phyloP scores from a whole-genome alignment of 2,888 invertebrate genomes.

The Oscheius sp. region DNA sequence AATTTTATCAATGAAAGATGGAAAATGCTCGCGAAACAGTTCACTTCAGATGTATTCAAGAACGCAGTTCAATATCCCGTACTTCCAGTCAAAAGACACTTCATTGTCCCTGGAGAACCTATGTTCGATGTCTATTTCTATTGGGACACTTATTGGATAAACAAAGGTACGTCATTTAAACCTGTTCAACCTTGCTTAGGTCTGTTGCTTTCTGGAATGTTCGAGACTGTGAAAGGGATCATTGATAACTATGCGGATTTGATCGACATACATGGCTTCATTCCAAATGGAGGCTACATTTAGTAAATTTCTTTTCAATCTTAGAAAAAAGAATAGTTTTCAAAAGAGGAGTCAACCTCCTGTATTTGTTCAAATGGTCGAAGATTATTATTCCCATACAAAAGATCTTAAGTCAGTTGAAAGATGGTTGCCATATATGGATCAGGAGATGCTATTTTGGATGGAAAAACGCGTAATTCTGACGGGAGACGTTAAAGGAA shows the following conservation, averaged over 20 bases:
- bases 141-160: conserved; percentile 94
- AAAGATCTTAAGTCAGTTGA: conserved; percentile 74
- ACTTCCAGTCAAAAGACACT: conserved; percentile 81
- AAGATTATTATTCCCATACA: conserved; percentile 80
- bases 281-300: conserved; percentile 88
- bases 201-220: conserved; percentile 85
- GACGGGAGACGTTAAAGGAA: conserved; percentile 42
- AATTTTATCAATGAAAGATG: conserved; percentile 47
- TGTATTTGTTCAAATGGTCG: conserved; percentile 78
- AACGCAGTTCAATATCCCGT: conserved; percentile 78
- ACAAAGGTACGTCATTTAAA: conserved; percentile 75
- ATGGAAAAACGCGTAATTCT: conserved; percentile 76
- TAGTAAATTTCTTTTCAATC: conserved; percentile 76
- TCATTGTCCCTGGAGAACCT: conserved; percentile 80
- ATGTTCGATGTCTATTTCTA: conserved; percentile 80
- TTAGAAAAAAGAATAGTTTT: conserved; percentile 36
- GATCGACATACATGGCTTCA: conserved; percentile 76
- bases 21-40: conserved; percentile 42
- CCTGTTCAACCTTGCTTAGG: no score
- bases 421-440: conserved; percentile 67
- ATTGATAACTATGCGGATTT: conserved; percentile 84
- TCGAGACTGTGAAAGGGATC: conserved; percentile 82
- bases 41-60: conserved; percentile 61
- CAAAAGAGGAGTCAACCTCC: conserved; percentile 73
- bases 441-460: conserved; percentile 79